These are phyloP conservation scores for Antheraea pernyi DNA, from an alignment of 1,140 invertebrate species.

Conservation along the genomic window DNA sequence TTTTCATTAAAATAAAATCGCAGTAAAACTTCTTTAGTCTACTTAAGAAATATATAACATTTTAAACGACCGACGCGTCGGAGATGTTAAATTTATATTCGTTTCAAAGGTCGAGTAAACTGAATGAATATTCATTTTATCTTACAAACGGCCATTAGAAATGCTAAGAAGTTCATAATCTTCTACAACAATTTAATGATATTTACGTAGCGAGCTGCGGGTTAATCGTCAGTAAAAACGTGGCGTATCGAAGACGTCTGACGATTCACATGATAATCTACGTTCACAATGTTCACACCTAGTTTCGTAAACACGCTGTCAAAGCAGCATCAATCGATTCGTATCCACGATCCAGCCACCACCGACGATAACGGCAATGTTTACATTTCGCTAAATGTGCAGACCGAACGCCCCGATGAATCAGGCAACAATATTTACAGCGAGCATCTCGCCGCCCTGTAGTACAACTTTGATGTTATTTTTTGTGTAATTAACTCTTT, in stretches of 20 bases:
- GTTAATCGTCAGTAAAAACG: neutral
- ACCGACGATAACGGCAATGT: conserved; percentile 36
- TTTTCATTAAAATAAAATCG: no score
- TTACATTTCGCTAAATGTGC: conserved; percentile 47
- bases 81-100: neutral
- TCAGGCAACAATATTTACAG: conserved; percentile 47
- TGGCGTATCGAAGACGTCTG: conserved; percentile 13
- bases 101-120: neutral
- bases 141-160: neutral
- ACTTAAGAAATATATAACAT: neutral
- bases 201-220: neutral
- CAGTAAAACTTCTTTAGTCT: neutral
- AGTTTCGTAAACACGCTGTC: conserved; percentile 49
- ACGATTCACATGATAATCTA: conserved; percentile 40
- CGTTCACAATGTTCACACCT: conserved; percentile 22
- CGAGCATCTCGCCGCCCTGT: conserved; percentile 33
- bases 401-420: conserved; percentile 38
- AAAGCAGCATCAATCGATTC: conserved; percentile 48
- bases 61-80: neutral
- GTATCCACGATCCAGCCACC: conserved; percentile 10
- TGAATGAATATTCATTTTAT: neutral
- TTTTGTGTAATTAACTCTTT: conserved; percentile 22
- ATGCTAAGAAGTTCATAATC: neutral
- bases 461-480: conserved; percentile 39
- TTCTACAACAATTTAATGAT: neutral